A percentile compares a stretch with the other conserved stretches of the same genome.
Evolutionary conservation across 2,888 invertebrate genomes (phyloP).

Genomic region (Dendrolimus houi): DNA sequence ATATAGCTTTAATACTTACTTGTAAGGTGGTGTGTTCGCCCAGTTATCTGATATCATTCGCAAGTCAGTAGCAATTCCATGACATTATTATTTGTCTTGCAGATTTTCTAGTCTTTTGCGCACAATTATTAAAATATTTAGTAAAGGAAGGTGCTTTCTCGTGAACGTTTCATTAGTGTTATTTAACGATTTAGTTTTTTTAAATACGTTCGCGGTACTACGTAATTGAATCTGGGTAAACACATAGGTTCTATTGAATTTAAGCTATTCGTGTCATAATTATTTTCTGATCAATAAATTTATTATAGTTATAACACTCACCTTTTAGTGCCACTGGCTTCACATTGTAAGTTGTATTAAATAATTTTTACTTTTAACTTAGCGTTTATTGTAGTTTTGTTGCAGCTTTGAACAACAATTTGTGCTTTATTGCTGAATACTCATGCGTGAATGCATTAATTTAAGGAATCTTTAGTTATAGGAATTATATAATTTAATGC

Average conservation of each 20-base stretch:
- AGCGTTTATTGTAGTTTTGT: conserved; percentile 50
- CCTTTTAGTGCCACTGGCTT: conserved; percentile 69
- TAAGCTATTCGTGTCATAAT: conserved; percentile 70
- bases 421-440: conserved; percentile 75
- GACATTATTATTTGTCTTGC: conserved; percentile 48
- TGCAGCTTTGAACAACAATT: conserved; percentile 72
- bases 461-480: conserved; percentile 52
- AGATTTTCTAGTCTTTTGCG: conserved; percentile 69
- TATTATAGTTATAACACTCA: conserved; percentile 43
- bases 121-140: conserved; percentile 43
- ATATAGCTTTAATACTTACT: conserved; percentile 54
- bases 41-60: conserved; percentile 17
- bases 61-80: conserved; percentile 45
- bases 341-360: conserved; percentile 47
- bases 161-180: conserved; percentile 59
- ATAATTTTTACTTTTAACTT: conserved; percentile 32
- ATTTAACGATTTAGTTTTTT: conserved; percentile 46
- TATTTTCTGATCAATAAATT: conserved; percentile 32
- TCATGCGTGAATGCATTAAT: conserved; percentile 71
- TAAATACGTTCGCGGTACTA: conserved; percentile 32
- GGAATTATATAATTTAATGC: conserved; percentile 48
- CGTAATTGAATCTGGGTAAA: conserved; percentile 40
- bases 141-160: conserved; percentile 58
- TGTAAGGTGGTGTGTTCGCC: conserved; percentile 20
- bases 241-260: conserved; percentile 36